phyloP scores from a whole-genome alignment of 2,888 invertebrate species.

The Petrolisthes cinctipes region DNA sequence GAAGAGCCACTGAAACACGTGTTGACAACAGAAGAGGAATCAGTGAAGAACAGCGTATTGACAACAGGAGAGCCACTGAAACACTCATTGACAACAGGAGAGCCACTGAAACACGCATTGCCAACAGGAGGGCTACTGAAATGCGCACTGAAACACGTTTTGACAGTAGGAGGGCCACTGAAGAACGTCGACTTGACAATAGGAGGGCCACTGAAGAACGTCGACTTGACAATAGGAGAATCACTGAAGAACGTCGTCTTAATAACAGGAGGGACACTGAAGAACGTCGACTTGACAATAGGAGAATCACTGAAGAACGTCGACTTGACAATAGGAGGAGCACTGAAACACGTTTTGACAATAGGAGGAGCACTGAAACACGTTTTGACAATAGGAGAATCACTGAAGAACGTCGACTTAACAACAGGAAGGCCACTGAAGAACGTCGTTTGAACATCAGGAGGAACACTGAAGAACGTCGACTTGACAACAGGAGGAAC shows the following conservation, averaged over 20 bases:
- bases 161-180: background rate
- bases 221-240: constrained; percentile 18
- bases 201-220: background rate
- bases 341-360: background rate
- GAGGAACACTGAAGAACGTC: background rate
- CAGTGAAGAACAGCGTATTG: background rate
- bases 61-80: background rate
- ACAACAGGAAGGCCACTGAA: background rate
- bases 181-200: constrained; percentile 6
- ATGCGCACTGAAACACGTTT: background rate
- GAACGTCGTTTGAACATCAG: background rate
- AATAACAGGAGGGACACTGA: too few relatives aligned
- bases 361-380: background rate
- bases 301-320: background rate
- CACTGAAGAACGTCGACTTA: background rate
- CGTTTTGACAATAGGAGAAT: background rate
- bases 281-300: background rate
- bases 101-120: too few relatives aligned
- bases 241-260: background rate
- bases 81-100: too few relatives aligned
- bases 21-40: background rate
- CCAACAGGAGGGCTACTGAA: too few relatives aligned
- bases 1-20: background rate
- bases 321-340: background rate
- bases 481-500: background rate